Evolutionary conservation across 2,888 invertebrate genomes (phyloP), one percentile per base, ranked within the genome.

Genomic region (Scaptomyza reducta): DNA sequence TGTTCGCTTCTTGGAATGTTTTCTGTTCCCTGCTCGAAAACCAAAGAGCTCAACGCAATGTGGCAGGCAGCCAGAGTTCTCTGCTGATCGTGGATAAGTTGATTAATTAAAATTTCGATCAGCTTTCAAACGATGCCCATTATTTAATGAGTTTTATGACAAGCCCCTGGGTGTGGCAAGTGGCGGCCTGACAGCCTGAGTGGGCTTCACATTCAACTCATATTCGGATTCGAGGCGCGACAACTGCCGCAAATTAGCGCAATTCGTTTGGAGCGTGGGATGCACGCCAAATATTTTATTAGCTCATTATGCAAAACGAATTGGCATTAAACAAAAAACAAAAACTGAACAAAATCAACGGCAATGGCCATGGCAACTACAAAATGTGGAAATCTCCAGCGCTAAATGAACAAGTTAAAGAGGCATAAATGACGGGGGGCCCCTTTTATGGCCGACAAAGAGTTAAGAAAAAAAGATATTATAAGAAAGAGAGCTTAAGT

Each of bases 281-380:
- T 87, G 89, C 83, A 89, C 79, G 81, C 89, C 79, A 89, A 89
- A 81, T 84, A 81, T 79, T 87, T 88, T 84, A 87, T 89, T 81
- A 74, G 79, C 87, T 87, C 88, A 87, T 87, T 87, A 87, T 88
- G 88, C 81, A 88, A 87, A 87, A 61, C 70, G 79, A 88, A 74
- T 77, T 68, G 77, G 65, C 66, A 68, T 69, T 67, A 70, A 67
- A 74, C 55, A 45, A 35, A 27, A 44, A 41, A 49, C 35, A 42
- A 44, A 33, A 22, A 42, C n/a, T 6, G 50, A 35, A 61, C 45
- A 47, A 22, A 51, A 13, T 25, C 6, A 10, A 16, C 9, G 38
- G 18, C 29, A 33, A 33, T 38, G 40, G 38, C 5, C 49, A n/a
- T n/a, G 16, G 41, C n/a, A 33, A 22, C 10, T 44, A 47, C 10